Conservation (phyloP, 2,113 vertebrate genomes). For the Ammospiza caudacuta region DNA sequence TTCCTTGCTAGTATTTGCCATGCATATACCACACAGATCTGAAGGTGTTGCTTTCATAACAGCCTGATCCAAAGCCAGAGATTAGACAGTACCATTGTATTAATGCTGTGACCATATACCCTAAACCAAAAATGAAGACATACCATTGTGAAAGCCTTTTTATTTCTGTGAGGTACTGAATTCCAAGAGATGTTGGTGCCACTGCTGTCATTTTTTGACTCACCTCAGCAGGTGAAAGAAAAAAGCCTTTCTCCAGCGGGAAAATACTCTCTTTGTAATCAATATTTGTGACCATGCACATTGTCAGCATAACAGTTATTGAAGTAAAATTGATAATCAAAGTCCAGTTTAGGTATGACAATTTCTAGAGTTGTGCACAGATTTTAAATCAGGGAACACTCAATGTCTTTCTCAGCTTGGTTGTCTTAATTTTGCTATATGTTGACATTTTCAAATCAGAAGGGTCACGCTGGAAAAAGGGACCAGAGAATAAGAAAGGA, state of each 20-base stretch:
- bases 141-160: not conserved
- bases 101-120: not conserved
- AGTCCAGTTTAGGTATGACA: not conserved
- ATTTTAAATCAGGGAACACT: not conserved
- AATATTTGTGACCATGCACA: not conserved
- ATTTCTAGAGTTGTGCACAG: not conserved
- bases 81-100: not conserved
- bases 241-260: not conserved
- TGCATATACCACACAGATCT: not conserved
- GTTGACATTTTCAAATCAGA: not conserved
- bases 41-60: not conserved
- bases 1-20: not conserved
- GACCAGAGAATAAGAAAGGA: not conserved
- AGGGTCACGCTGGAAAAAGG: not conserved
- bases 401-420: not conserved
- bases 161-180: not conserved
- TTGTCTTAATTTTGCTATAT: not conserved
- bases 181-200: not conserved
- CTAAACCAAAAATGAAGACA: not conserved
- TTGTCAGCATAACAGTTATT: not conserved
- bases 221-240: not conserved
- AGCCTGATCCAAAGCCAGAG: not conserved
- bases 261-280: not conserved
- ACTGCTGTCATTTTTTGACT: not conserved
- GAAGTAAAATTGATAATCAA: not conserved